A percentile compares a stretch with the other conserved stretches of the same genome.
phyloP scores from a whole-genome alignment of 2,888 invertebrate species.

The Candidula unifasciata region DNA sequence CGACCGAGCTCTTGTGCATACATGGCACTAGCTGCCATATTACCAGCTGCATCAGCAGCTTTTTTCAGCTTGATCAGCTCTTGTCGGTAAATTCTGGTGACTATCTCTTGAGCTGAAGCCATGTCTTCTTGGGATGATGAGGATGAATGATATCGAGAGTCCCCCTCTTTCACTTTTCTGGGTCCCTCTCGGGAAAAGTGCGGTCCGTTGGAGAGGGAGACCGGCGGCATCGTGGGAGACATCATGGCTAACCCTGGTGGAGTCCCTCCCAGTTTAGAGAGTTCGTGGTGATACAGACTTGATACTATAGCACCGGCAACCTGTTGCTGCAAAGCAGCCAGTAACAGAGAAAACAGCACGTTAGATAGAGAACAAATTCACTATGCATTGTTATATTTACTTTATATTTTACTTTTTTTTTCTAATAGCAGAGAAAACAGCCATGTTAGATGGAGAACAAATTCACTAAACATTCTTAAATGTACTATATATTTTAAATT shows the following conservation, averaged over 20 bases:
- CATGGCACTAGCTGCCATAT: constrained; percentile 82
- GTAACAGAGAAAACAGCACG: constrained; percentile 33
- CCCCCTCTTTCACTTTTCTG: constrained; percentile 31
- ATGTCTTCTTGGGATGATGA: constrained; percentile 57
- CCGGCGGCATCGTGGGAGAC: constrained; percentile 48
- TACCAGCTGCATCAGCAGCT: constrained; percentile 75
- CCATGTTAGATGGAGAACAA: background rate
- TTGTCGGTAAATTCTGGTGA: constrained; percentile 75
- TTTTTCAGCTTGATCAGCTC: constrained; percentile 94
- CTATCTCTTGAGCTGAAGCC: constrained; percentile 84
- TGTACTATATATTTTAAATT: background rate
- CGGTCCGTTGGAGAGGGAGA: constrained; percentile 44
- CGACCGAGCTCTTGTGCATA: constrained; percentile 96
- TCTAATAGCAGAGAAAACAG: background rate
- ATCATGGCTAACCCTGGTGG: constrained; percentile 49
- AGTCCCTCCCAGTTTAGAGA: constrained; percentile 81
- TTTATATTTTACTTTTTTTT: background rate
- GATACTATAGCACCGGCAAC: constrained; percentile 73
- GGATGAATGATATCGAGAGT: constrained; percentile 46
- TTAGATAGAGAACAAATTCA: constrained; percentile 9
- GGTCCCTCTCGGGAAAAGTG: constrained; percentile 34
- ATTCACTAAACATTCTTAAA: too few relatives aligned
- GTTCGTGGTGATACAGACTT: constrained; percentile 81
- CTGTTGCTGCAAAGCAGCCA: constrained; percentile 65
- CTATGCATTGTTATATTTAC: background rate